Base-by-base conservation (phyloP, 2,113 vertebrate species). In the Zapus hudsonius region DNA sequence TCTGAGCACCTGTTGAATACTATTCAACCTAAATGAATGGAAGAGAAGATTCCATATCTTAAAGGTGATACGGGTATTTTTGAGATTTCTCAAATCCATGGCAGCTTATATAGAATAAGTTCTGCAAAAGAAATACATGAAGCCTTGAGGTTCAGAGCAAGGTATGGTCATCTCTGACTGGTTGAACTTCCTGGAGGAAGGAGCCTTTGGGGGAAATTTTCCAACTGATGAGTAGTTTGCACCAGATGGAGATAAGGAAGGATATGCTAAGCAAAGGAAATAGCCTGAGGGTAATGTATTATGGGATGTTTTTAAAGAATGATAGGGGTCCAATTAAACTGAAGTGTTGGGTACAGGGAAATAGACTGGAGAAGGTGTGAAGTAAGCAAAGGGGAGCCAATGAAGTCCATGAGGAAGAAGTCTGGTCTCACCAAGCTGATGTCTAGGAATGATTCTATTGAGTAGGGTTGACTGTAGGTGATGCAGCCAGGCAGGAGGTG, bases 271-370 rank as follows among this genome's bases (percentile, higher is more conserved):
- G 59, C 69, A 78, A 84, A 73, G 67, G 59, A 82, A 75, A 55
- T 36, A 63, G 4, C 64, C 57, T 33, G 27, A 88, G n/a, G 42
- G 33, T 27, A 61, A 9, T 15, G 67, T 44, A 57, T 10, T 75
- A 69, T 38, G 33, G 20, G 16, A 2, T n/a, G 17, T 12, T 72
- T 44, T 78, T 61, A 57, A 61, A 70, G 27, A 80, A 87, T 29
- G 31, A 31, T 66, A 66, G 16, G 75, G 89, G 76, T 83, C 36
- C 44, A 76, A 81, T 40, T 90, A 78, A 73, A 80, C n/a, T 73
- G 67, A 87, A 94, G 84, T 69, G 74, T 67, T 61, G 25, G 22
- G 9, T 76, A 73, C 92, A 59, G 81, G 27, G 29, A 38, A 91
- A 29, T 63, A 93, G 25, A 63, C 17, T 81, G 1, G 59, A 83